A percentile compares a stretch with the other conserved stretches of the same genome.
Conservation (phyloP, 92 coral and sea anemone genomes). For the Metridium senile region DNA sequence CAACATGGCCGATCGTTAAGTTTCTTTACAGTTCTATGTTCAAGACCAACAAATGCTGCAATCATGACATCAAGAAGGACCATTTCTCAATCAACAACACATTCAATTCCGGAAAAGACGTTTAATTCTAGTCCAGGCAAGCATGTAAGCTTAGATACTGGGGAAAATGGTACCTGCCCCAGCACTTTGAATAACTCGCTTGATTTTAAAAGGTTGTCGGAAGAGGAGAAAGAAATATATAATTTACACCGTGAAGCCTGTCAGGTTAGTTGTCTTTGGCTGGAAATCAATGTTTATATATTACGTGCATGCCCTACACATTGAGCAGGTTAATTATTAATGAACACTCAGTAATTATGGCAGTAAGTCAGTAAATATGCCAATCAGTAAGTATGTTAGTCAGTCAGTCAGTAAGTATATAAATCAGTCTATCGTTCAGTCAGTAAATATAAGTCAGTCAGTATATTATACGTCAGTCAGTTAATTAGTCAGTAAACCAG, state of each 20-base stretch:
- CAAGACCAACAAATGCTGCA: neutral
- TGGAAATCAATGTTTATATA: no score
- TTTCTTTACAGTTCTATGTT: neutral
- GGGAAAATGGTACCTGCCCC: neutral
- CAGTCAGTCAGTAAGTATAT: no score
- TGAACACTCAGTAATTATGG: no score
- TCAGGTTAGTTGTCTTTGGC: slow-evolving; percentile 49
- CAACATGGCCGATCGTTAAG: neutral
- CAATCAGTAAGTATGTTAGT: no score
- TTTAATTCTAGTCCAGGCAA: neutral
- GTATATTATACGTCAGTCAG: no score
- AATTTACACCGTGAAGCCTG: slow-evolving; percentile 71
- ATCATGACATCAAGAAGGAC: neutral
- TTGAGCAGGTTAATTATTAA: no score
- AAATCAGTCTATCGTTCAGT: no score
- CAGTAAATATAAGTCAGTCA: no score
- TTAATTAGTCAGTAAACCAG: no score
- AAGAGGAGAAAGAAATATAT: slow-evolving; percentile 75
- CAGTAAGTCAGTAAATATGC: no score
- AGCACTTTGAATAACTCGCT: neutral
- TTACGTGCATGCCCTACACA: no score
- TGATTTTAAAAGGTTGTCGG: slow-evolving; percentile 48
- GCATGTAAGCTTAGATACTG: neutral
- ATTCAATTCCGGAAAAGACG: neutral
- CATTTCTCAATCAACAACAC: neutral